A percentile compares a stretch with the other conserved stretches of the same genome.
Evolutionary conservation across 2,797 vertebrate genomes (phyloP).

Genomic region (Acipenser transmontanus): DNA sequence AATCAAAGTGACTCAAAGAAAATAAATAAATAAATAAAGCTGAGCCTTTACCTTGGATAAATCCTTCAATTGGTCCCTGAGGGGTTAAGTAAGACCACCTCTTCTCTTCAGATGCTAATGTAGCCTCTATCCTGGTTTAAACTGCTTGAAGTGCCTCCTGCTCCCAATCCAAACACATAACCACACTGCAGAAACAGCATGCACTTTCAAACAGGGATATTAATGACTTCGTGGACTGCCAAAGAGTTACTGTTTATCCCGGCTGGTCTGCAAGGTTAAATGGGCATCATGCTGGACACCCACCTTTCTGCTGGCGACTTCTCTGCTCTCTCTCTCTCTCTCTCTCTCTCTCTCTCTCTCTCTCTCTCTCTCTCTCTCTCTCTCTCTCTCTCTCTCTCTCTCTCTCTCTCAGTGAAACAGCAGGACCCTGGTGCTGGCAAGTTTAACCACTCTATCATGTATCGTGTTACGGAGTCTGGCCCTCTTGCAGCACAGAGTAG

Average conservation of each 20-base stretch:
- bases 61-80: constrained; percentile 36
- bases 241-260: constrained; percentile 20
- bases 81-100: constrained; percentile 54
- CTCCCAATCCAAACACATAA: constrained; percentile 31
- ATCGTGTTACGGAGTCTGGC: constrained; percentile 55
- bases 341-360: not conserved
- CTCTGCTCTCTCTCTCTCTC: constrained; percentile 18
- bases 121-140: constrained; percentile 30
- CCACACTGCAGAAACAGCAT: not conserved
- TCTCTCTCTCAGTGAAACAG: constrained; percentile 34
- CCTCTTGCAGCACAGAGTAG: constrained; percentile 43
- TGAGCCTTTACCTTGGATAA: constrained; percentile 32
- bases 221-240: constrained; percentile 9
- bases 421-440: constrained; percentile 46
- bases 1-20: constrained; percentile 9
- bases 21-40: constrained; percentile 29
- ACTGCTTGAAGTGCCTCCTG: constrained; percentile 27
- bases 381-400: too few species aligned
- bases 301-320: constrained; percentile 42
- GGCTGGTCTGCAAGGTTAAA: constrained; percentile 26
- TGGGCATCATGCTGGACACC: constrained; percentile 29
- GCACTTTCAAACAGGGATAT: constrained; percentile 16
- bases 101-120: constrained; percentile 40
- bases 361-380: too few species aligned
- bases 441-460: constrained; percentile 45